Percentiles rank a stretch among this genome's conserved stretches.
phyloP scores from a whole-genome alignment of 2,113 vertebrate genomes.

The Crotalus helleri region DNA sequence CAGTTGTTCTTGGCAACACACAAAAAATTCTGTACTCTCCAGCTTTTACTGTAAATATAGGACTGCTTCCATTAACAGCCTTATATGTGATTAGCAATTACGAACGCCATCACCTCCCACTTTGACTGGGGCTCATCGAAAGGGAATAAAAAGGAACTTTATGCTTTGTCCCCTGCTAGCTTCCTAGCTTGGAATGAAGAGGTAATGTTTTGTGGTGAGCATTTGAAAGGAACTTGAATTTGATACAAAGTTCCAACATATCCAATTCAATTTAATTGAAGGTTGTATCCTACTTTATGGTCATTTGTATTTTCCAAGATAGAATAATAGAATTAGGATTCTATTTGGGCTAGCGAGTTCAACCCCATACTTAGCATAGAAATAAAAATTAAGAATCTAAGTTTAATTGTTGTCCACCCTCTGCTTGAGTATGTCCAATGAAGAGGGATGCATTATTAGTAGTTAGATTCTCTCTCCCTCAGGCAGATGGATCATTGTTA shows the following conservation, averaged over 20 bases:
- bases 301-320: not conserved
- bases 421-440: not conserved
- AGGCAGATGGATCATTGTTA: not conserved
- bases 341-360: not conserved
- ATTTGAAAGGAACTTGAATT: not conserved
- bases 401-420: not conserved
- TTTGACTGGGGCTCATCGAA: not conserved
- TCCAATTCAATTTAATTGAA: not conserved
- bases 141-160: not conserved
- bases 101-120: not conserved
- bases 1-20: not conserved
- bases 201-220: not conserved
- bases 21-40: not conserved
- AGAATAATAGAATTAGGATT: not conserved
- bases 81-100: not conserved
- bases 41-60: not conserved
- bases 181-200: not conserved
- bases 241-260: not conserved
- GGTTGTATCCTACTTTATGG: not conserved
- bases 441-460: not conserved
- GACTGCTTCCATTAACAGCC: not conserved
- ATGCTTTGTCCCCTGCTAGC: not conserved
- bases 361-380: not conserved
- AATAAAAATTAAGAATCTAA: not conserved
- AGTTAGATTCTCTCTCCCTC: not conserved